Conservation (phyloP, 1,140 invertebrate genomes). For the Bombus waltoni region DNA sequence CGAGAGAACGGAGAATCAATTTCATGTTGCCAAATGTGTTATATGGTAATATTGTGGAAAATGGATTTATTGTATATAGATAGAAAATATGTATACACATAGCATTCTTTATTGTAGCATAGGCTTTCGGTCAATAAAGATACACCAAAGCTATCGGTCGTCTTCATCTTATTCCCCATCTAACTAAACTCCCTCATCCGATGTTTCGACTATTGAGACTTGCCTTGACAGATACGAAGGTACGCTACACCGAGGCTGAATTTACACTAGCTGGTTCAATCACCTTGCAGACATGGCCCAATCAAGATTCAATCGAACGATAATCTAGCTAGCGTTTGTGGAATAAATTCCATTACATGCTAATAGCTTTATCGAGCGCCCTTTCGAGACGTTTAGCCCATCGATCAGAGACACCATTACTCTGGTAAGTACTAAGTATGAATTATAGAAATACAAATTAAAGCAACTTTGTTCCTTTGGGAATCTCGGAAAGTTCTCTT, state of each 20-base stretch:
- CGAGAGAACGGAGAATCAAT: constrained; percentile 48
- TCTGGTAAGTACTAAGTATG: not conserved
- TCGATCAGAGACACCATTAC: not conserved
- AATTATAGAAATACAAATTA: not conserved
- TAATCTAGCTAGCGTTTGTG: not conserved
- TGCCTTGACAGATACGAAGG: not conserved
- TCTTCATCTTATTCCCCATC: not conserved
- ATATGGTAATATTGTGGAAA: constrained; percentile 60
- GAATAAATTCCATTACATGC: constrained; percentile 13
- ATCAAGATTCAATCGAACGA: constrained; percentile 25
- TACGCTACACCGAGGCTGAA: not conserved
- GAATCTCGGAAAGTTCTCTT: not conserved
- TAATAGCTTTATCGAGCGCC: not conserved
- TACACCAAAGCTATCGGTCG: constrained; percentile 57
- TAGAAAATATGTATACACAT: constrained; percentile 75
- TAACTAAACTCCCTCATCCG: not conserved
- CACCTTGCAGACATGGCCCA: constrained; percentile 11
- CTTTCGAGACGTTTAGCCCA: not conserved
- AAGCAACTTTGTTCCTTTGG: not conserved
- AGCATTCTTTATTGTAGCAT: constrained; percentile 75
- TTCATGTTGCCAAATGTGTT: constrained; percentile 77
- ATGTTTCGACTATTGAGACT: not conserved
- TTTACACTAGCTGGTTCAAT: constrained; percentile 9
- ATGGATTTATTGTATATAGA: constrained; percentile 77
- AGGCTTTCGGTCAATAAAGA: constrained; percentile 76